Base-by-base conservation (phyloP, 2,113 vertebrate genomes). In the Bungarus multicinctus region DNA sequence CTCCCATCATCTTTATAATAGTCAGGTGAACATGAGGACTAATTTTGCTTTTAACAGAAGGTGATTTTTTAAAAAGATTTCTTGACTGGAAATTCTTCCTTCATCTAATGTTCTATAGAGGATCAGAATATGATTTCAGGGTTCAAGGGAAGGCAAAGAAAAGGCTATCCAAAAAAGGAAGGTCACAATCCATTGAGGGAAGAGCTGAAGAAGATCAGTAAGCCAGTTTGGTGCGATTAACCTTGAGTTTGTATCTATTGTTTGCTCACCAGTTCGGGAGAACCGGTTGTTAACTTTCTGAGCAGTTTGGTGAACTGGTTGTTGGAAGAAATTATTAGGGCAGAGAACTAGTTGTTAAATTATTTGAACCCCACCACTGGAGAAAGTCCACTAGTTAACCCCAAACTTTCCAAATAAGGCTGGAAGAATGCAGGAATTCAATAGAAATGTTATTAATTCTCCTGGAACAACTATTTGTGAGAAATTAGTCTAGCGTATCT, bases 1-100 rank as follows among this genome's bases (percentile, higher is more conserved):
- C 74, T 47, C 11, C 81, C 81, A 52, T 47, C 93, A 90, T 92
- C 95, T 96, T 95, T 95, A 95, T 97, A 96, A 95, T 94, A 92
- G 91, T 60, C 50, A 54, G 12, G 34, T 95, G 92, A 86, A 90
- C 94, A 85, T 89, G 89, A 95, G 93, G 89, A 91, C 86, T 94
- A 85, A 91, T 57, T 95, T 95, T 90, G 89, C 58, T 92, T 95
- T 54, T 92, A 50, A 81, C 50, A 90, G 88, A 92, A 91, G 1
- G 9, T 89, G 91, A 45, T 93, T 95, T 92, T 94, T 7, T 8
- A 8, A 0, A 85, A 58, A 89, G 47, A 69, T 60, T 88, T 1
- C 64, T 55, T 27, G 18, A 39, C 9, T 18, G 55, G 60, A 34
- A 54, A 74, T 91, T 93, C 93, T 93, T 91, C 45, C 34, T 89